Conservation (phyloP, 2,113 vertebrate species). For the Prolemur simus region DNA sequence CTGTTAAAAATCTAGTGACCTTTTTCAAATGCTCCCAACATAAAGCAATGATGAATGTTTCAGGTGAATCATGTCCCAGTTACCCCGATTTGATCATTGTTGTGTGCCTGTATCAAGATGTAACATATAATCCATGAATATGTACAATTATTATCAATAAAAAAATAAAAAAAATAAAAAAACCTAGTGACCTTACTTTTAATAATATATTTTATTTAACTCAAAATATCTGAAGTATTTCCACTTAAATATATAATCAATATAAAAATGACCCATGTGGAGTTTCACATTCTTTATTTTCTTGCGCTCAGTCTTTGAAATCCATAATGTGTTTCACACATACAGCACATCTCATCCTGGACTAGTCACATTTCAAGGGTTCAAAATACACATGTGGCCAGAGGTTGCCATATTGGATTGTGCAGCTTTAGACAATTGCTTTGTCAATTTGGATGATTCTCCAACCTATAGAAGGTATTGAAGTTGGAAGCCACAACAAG, state of each 20-base stretch:
- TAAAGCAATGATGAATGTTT: too few species aligned
- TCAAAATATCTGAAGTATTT: background rate
- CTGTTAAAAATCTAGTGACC: background rate
- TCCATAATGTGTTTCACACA: background rate
- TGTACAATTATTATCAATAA: too few species aligned
- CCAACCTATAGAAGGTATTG: background rate
- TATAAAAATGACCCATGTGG: background rate
- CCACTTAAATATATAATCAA: background rate
- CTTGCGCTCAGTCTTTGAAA: background rate
- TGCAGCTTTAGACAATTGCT: background rate
- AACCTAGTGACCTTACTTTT: background rate
- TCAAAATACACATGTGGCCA: background rate
- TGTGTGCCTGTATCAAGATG: too few species aligned
- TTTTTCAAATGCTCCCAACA: background rate
- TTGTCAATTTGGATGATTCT: constrained; percentile 6
- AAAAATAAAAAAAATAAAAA: background rate
- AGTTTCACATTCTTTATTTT: background rate
- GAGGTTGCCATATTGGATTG: background rate
- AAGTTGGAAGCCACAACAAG: constrained; percentile 6
- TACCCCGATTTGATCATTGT: too few species aligned
- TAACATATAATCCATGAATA: too few species aligned
- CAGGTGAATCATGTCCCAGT: too few species aligned
- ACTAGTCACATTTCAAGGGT: background rate
- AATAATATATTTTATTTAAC: background rate
- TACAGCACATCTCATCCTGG: background rate